phyloP scores from a whole-genome alignment of 2,797 vertebrate species.

The Cetoscarus ocellatus region DNA sequence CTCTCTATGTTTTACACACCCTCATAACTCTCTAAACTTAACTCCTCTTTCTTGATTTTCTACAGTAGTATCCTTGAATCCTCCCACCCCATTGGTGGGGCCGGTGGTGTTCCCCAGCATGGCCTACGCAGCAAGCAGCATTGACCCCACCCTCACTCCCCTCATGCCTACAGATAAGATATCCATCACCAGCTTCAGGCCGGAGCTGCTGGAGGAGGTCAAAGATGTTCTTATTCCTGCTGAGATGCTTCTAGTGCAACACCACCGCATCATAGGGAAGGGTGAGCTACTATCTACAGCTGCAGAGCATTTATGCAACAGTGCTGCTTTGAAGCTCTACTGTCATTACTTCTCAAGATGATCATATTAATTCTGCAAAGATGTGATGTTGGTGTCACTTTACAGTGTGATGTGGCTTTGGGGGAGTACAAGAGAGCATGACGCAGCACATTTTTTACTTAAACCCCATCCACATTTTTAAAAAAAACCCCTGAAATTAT shows the following conservation, averaged over 20 bases:
- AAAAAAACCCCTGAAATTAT: too few species aligned
- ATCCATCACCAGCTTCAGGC: constrained; percentile 87
- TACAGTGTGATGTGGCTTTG: too few species aligned
- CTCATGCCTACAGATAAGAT: constrained; percentile 89
- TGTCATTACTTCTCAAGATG: too few species aligned
- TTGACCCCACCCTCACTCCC: constrained; percentile 82
- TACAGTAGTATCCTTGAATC: constrained; percentile 67
- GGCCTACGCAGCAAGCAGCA: constrained; percentile 64
- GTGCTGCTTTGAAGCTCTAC: too few species aligned
- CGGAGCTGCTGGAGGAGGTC: constrained; percentile 92
- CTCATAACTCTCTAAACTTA: neutral
- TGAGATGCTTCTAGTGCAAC: constrained; percentile 88
- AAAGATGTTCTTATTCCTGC: constrained; percentile 95
- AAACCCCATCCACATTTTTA: too few species aligned
- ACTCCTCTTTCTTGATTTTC: constrained; percentile 20
- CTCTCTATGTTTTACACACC: neutral
- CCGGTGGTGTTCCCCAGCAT: constrained; percentile 64
- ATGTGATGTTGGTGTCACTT: too few species aligned
- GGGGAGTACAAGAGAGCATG: too few species aligned
- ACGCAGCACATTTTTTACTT: too few species aligned
- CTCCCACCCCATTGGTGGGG: constrained; percentile 56
- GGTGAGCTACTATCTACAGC: constrained; percentile 75
- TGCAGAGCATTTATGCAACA: neutral
- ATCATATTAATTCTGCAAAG: too few species aligned
- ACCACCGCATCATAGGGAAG: constrained; percentile 94